Percentiles rank a stretch among this genome's conserved stretches.
These are phyloP conservation scores for Caradrina kadenii DNA, from an alignment of 2,888 invertebrate species.

Conservation along the genomic window DNA sequence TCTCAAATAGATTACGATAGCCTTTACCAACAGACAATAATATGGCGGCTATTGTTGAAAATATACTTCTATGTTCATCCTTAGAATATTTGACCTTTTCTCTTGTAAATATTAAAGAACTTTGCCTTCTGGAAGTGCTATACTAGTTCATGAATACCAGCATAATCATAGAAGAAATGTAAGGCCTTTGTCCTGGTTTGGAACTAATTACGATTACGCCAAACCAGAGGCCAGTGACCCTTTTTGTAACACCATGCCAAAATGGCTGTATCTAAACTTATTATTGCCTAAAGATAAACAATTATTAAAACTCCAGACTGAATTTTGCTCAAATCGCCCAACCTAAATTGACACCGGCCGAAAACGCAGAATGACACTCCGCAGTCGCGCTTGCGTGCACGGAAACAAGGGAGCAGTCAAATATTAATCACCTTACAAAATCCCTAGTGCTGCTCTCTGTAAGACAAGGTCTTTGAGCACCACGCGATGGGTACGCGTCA, in stretches of 20 bases:
- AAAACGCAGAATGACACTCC: neutral
- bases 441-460: too few species aligned
- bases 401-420: too few species aligned
- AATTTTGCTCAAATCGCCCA: neutral
- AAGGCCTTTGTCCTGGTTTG: neutral
- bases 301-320: neutral
- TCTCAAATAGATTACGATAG: conserved; percentile 79
- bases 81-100: conserved; percentile 30
- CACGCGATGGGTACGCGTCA: too few species aligned
- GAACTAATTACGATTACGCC: neutral
- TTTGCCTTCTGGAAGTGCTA: neutral
- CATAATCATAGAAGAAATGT: neutral
- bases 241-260: neutral
- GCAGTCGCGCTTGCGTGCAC: too few species aligned
- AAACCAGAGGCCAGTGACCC: neutral
- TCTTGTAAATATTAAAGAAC: conserved; percentile 9
- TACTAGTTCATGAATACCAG: neutral
- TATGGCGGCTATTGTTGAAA: conserved; percentile 58
- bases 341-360: neutral
- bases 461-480: too few species aligned
- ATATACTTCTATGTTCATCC: conserved; percentile 29
- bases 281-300: neutral
- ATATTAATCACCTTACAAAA: too few species aligned
- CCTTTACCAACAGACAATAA: conserved; percentile 62
- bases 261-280: neutral